These are phyloP conservation scores for Cheilosia impressa DNA, from an alignment of 2,888 invertebrate genomes.

Conservation along the genomic window DNA sequence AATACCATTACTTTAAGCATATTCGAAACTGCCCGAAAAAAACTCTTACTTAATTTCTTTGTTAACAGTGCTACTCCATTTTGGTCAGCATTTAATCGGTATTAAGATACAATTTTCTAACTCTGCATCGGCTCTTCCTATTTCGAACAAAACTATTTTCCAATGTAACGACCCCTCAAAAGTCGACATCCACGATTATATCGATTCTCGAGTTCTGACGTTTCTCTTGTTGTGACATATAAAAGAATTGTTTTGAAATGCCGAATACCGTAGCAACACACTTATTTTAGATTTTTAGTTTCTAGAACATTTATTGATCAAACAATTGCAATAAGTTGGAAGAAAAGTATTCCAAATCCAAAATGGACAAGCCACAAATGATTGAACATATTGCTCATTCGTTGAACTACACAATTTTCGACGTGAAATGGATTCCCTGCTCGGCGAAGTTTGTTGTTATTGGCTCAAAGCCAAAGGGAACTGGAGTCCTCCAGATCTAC, in stretches of 20 bases:
- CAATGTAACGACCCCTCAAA: neutral
- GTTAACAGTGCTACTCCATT: too few relatives aligned
- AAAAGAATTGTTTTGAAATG: conserved; percentile 15
- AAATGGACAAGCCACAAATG: conserved; percentile 93
- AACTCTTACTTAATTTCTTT: too few relatives aligned
- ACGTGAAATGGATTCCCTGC: conserved; percentile 97
- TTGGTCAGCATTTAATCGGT: too few relatives aligned
- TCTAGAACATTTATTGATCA: conserved; percentile 49
- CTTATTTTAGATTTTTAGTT: conserved; percentile 14
- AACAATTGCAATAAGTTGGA: conserved; percentile 20
- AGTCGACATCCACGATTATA: neutral
- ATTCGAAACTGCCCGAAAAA: too few relatives aligned
- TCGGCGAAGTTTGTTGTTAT: conserved; percentile 96
- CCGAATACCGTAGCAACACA: conserved; percentile 50
- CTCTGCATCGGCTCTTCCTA: too few relatives aligned
- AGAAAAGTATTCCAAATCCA: neutral
- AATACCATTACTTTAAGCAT: too few relatives aligned
- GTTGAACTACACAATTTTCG: conserved; percentile 93
- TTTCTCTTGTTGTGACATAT: conserved; percentile 35
- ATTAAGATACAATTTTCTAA: too few relatives aligned
- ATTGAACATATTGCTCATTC: conserved; percentile 93
- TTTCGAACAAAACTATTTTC: neutral
- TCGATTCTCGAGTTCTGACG: conserved; percentile 52
- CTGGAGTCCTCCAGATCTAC: conserved; percentile 93
- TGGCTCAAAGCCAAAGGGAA: conserved; percentile 93